A percentile compares a stretch with the other conserved stretches of the same genome.
Conservation (phyloP, 2,797 vertebrate genomes). For the Sebastolobus alascanus region DNA sequence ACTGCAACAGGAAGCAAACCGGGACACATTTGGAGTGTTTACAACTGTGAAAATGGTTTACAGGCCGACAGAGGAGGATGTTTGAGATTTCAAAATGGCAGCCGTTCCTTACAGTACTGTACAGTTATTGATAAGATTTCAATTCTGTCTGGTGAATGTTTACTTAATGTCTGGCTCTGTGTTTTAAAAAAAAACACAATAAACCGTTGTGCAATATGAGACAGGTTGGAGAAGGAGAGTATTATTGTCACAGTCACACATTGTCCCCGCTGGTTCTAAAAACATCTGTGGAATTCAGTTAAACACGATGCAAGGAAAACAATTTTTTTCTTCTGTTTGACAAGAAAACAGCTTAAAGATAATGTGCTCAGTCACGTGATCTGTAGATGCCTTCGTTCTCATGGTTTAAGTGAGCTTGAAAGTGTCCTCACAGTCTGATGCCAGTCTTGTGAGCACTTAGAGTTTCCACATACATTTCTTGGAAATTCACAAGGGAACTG, state of each 20-base stretch:
- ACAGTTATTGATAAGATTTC: background rate
- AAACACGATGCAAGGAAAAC: constrained; percentile 6
- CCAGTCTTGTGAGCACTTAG: constrained; percentile 37
- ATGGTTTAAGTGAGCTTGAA: constrained; percentile 23
- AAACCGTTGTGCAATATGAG: constrained; percentile 6
- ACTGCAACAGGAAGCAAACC: background rate
- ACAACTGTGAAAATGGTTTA: no score
- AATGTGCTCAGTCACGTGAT: constrained; percentile 1
- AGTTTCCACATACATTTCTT: constrained; percentile 30
- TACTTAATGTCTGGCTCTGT: constrained; percentile 5
- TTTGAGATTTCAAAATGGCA: background rate
- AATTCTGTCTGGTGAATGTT: constrained; percentile 24
- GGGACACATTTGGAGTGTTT: no score
- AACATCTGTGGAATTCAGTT: constrained; percentile 12
- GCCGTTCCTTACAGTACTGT: background rate
- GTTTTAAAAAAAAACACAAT: constrained; percentile 2
- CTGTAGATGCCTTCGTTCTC: constrained; percentile 19
- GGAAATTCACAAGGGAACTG: constrained; percentile 1
- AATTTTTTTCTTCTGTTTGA: background rate
- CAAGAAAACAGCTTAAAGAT: background rate
- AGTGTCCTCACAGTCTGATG: constrained; percentile 29
- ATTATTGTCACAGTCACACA: constrained; percentile 19
- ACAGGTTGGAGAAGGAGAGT: background rate
- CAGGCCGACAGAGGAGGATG: background rate
- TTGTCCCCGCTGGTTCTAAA: constrained; percentile 7